Evolutionary conservation across 2,888 invertebrate genomes (phyloP).

Genomic region (Chrysolina haemoptera): DNA sequence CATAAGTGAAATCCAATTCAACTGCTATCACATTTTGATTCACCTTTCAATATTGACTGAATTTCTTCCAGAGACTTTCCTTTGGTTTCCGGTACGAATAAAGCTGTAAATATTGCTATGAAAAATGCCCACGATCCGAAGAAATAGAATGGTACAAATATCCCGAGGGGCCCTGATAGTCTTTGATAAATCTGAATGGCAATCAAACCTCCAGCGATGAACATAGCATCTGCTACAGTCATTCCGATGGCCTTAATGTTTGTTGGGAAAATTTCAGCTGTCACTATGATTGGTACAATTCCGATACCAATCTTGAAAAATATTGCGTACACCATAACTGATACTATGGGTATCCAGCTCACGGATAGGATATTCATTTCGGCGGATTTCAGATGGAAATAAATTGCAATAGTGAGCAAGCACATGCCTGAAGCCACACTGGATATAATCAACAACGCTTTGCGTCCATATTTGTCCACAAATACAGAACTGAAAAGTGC

Average conservation of each 20-base stretch:
- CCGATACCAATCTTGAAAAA: constrained; percentile 66
- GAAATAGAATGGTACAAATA: constrained; percentile 64
- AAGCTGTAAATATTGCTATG: constrained; percentile 61
- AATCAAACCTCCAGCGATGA: constrained; percentile 62
- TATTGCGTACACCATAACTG: constrained; percentile 63
- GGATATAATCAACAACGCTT: constrained; percentile 62
- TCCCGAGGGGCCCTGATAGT: constrained; percentile 57
- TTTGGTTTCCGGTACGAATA: constrained; percentile 65
- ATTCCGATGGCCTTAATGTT: constrained; percentile 67
- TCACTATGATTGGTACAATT: constrained; percentile 65
- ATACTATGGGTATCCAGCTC: constrained; percentile 64
- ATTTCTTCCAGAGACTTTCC: constrained; percentile 66
- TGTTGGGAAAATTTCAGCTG: constrained; percentile 67
- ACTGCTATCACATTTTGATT: neutral
- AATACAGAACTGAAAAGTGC: constrained; percentile 60
- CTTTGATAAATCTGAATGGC: constrained; percentile 63
- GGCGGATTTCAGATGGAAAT: constrained; percentile 62
- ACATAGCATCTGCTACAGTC: constrained; percentile 65
- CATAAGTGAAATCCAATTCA: no score
- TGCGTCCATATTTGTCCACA: constrained; percentile 65
- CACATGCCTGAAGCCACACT: constrained; percentile 63
- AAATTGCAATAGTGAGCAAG: constrained; percentile 62
- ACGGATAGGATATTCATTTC: constrained; percentile 58
- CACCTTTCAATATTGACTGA: constrained; percentile 63
- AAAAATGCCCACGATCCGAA: constrained; percentile 62